phyloP scores from a whole-genome alignment of 2,113 vertebrate species.

The Cyanistes caeruleus region DNA sequence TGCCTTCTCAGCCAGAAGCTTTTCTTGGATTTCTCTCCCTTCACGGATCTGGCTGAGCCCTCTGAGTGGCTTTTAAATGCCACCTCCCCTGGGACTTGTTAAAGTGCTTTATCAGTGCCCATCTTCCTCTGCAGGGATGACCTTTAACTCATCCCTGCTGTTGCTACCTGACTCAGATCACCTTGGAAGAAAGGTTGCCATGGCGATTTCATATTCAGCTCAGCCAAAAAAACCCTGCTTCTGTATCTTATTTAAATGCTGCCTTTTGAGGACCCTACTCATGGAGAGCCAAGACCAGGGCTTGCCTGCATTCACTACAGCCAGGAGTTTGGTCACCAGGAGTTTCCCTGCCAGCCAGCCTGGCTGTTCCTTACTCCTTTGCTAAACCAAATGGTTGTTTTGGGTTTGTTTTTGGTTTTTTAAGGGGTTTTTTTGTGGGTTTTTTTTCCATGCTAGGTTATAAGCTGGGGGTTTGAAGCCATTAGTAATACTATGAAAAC shows the following conservation, averaged over 20 bases:
- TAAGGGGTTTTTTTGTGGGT: no score
- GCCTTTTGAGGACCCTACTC: constrained; percentile 47
- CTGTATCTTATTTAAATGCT: constrained; percentile 76
- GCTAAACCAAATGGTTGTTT: not conserved
- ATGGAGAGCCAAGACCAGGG: not conserved
- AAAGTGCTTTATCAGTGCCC: constrained; percentile 72
- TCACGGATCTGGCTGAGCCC: not conserved
- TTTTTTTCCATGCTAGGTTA: not conserved
- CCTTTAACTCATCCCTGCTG: constrained; percentile 76
- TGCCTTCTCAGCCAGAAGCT: not conserved
- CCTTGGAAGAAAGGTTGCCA: constrained; percentile 80
- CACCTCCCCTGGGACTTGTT: constrained; percentile 72
- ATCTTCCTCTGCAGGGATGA: constrained; percentile 66
- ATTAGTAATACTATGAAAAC: not conserved
- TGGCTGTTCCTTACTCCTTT: not conserved
- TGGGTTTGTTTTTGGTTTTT: no score
- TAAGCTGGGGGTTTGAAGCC: not conserved
- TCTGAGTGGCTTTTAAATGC: constrained; percentile 55
- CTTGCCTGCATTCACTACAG: not conserved
- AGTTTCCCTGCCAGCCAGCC: not conserved
- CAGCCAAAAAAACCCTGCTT: constrained; percentile 50
- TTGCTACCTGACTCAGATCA: constrained; percentile 76
- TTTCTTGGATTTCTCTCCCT: not conserved
- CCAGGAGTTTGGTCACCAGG: not conserved
- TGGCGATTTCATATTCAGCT: constrained; percentile 71